These are phyloP conservation scores for Ceratosolen fusciceps DNA, from an alignment of 1,140 invertebrate species.

Conservation along the genomic window DNA sequence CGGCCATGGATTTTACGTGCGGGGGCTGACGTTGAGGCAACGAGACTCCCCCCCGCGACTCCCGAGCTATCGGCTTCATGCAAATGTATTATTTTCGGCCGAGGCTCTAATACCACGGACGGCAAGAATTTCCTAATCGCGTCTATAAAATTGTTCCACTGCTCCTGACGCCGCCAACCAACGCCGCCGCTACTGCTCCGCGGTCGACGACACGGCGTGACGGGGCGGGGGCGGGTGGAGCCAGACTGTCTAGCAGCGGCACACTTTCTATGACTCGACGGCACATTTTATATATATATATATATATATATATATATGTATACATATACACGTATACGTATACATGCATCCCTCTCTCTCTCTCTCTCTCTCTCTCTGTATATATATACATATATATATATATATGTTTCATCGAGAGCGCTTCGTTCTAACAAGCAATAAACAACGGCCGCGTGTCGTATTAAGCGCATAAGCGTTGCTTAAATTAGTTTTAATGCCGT, in stretches of 20 bases:
- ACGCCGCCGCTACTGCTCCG: too few species aligned
- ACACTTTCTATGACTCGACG: slow-evolving; percentile 64
- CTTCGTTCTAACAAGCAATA: slow-evolving; percentile 70
- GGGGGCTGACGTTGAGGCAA: too few species aligned
- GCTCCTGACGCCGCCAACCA: neutral
- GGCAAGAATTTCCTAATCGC: neutral
- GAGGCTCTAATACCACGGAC: neutral
- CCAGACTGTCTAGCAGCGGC: slow-evolving; percentile 71
- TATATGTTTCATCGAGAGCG: slow-evolving; percentile 70
- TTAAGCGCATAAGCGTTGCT: slow-evolving; percentile 65
- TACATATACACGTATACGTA: too few species aligned
- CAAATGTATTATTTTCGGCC: neutral
- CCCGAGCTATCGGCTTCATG: too few species aligned
- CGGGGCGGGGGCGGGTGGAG: slow-evolving; percentile 50
- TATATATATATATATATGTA: too few species aligned
- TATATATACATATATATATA: too few species aligned
- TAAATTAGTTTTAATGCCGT: slow-evolving; percentile 71
- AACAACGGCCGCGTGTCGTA: slow-evolving; percentile 71
- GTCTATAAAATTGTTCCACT: neutral
- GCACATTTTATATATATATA: slow-evolving; percentile 72
- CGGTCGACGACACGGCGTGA: neutral
- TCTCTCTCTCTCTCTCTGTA: too few species aligned
- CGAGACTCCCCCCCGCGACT: too few species aligned
- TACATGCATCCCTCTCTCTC: too few species aligned
- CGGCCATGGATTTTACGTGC: too few species aligned